phyloP scores from a whole-genome alignment of 2,797 vertebrate genomes.

The Hemibagrus guttatus region DNA sequence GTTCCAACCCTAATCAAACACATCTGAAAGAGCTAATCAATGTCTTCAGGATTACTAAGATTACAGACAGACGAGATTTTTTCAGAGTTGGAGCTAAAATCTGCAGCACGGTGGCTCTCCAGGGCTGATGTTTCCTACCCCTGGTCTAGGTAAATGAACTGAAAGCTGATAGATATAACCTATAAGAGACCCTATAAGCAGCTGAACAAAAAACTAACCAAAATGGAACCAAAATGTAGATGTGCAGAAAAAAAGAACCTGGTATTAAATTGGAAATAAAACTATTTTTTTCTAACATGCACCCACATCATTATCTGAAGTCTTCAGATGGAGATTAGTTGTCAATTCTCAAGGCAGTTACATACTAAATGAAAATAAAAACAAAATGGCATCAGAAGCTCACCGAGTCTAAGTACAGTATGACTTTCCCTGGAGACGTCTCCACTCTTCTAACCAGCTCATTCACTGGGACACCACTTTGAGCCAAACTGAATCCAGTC shows the following conservation, averaged over 20 bases:
- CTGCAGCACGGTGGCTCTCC: too few species aligned
- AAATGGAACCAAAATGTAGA: background rate
- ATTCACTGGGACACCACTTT: constrained; percentile 28
- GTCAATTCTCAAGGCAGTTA: background rate
- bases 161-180: background rate
- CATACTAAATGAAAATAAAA: background rate
- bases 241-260: background rate
- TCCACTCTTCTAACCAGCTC: constrained; percentile 64
- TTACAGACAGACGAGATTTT: too few species aligned
- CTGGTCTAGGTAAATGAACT: background rate
- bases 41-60: too few species aligned
- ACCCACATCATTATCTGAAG: background rate
- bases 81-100: too few species aligned
- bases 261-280: background rate
- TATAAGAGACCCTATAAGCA: background rate
- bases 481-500: constrained; percentile 63
- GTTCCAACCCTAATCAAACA: too few species aligned
- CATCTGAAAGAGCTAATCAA: too few species aligned
- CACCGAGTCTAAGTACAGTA: constrained; percentile 73
- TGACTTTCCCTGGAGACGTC: constrained; percentile 59
- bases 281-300: background rate
- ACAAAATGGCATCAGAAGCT: constrained; percentile 40
- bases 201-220: background rate
- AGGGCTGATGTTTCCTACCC: too few species aligned
- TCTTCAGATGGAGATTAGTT: background rate